Evolutionary conservation across 2,113 vertebrate genomes (phyloP).

Genomic region (Saguinus midas): DNA sequence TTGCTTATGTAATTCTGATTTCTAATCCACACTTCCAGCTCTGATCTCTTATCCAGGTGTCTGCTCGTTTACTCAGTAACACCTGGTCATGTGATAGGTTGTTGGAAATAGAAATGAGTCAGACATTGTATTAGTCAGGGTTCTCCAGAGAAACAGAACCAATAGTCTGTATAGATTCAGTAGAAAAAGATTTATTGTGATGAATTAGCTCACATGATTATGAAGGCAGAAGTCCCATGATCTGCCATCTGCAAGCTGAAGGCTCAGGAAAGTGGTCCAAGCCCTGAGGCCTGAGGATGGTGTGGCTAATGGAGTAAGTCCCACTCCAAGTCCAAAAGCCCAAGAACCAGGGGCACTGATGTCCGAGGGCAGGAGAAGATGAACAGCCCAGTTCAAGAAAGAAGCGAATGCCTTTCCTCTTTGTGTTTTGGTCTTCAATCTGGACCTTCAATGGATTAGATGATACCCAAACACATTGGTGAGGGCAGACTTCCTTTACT

Average conservation of each 20-base stretch:
- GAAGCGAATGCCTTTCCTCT: not conserved
- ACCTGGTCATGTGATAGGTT: not conserved
- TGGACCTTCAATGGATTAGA: not conserved
- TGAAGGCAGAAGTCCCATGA: not conserved
- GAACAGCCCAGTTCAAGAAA: not conserved
- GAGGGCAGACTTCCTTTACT: not conserved
- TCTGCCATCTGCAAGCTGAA: not conserved
- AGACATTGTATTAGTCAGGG: not conserved
- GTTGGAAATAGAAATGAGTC: constrained; percentile 33
- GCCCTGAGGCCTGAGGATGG: not conserved
- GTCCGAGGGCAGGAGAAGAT: not conserved
- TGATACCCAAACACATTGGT: not conserved
- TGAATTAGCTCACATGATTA: not conserved
- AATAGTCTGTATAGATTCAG: too few species aligned
- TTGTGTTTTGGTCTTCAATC: not conserved
- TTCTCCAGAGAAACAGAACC: not conserved
- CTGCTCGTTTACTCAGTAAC: not conserved
- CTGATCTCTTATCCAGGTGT: not conserved
- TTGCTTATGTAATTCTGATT: not conserved
- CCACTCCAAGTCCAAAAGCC: not conserved
- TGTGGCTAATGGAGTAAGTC: not conserved
- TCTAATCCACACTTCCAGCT: not conserved
- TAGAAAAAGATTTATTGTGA: not conserved
- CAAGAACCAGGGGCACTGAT: not conserved
- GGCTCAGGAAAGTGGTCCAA: not conserved